Evolutionary conservation across 2,797 vertebrate genomes (phyloP), one percentile per base, ranked within the genome.

Genomic region (Platalea minor): DNA sequence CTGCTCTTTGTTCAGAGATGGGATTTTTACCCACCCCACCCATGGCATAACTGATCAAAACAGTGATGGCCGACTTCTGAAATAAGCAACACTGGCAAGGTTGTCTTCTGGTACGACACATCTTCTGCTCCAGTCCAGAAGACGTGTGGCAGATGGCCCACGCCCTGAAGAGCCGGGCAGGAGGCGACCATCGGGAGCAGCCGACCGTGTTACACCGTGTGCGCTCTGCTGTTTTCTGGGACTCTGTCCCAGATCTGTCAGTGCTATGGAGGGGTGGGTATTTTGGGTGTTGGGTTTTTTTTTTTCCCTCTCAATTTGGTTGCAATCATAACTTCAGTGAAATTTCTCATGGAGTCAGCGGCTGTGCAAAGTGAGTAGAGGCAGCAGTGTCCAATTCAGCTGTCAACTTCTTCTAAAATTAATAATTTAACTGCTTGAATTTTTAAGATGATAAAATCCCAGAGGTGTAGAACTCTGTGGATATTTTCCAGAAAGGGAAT

Each of bases 191-290:
- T 70, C 0, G 0, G 50, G 54, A 59, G 33, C 3, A 7, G 41
- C 68, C 7, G 5, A 31, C 24, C 0, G 0, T 41, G 41, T 51
- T 64, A 39, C 23, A 5, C 48, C 20, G 37, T 0, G 0, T 4
- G 39, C 0, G 2, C 46, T 67, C 29, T 74, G 26, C 65, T 88
- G 29, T 69, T 63, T 77, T 39, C 78, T 85, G 60, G 14, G 17
- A 11, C 23, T 75, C 33, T 70, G 59, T 77, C 39, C 56, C 54
- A 51, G 18, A 54, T 81, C 48, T 65, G 39, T 50, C 69, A 59
- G 37, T 83, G 24, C 29, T 46, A 0, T 6, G 33, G 19, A 3
- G 20, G 13, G 16, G 7, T 13, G 8, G 8, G 8, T 24, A 29
- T 69, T 85, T 82, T 28, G 37, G 11, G 13, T 88, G 53, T 7